These are phyloP conservation scores for Apodemia duryi DNA, from an alignment of 2,888 invertebrate genomes.

Conservation along the genomic window DNA sequence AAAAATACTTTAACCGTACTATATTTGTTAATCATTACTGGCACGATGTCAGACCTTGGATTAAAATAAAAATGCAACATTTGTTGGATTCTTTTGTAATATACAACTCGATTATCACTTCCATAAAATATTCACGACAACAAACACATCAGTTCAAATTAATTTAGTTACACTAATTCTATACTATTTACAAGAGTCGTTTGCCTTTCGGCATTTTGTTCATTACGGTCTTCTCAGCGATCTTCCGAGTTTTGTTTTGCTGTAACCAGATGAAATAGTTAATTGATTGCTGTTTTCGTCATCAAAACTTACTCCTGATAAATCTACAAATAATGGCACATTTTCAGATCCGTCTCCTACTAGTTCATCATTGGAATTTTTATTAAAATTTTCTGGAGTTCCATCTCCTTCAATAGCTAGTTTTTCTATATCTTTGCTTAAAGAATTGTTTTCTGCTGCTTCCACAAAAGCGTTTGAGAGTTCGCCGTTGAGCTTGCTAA, in stretches of 20 bases:
- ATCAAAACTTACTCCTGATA: conserved; percentile 65
- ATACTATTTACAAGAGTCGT: conserved; percentile 68
- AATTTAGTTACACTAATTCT: conserved; percentile 74
- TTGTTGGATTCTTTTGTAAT: conserved; percentile 60
- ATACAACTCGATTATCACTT: conserved; percentile 74
- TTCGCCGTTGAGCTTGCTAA: conserved; percentile 89
- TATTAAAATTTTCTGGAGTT: conserved; percentile 60
- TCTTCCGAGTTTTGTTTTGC: conserved; percentile 75
- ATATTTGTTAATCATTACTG: no score
- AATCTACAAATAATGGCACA: conserved; percentile 75
- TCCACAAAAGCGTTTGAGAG: conserved; percentile 91
- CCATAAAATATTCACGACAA: conserved; percentile 64
- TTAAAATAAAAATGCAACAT: conserved; percentile 33
- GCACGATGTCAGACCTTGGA: not conserved
- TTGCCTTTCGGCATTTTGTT: conserved; percentile 42
- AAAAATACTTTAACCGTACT: no score
- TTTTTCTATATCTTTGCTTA: conserved; percentile 81
- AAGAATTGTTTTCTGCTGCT: conserved; percentile 91
- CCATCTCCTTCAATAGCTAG: conserved; percentile 76
- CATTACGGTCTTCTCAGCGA: conserved; percentile 62
- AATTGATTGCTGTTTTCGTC: conserved; percentile 59
- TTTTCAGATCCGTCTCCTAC: conserved; percentile 66
- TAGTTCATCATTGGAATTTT: conserved; percentile 40
- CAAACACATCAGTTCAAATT: conserved; percentile 59
- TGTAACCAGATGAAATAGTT: conserved; percentile 73